Evolutionary conservation across 2,888 invertebrate species (phyloP).

Genomic region (Chesias legatella): DNA sequence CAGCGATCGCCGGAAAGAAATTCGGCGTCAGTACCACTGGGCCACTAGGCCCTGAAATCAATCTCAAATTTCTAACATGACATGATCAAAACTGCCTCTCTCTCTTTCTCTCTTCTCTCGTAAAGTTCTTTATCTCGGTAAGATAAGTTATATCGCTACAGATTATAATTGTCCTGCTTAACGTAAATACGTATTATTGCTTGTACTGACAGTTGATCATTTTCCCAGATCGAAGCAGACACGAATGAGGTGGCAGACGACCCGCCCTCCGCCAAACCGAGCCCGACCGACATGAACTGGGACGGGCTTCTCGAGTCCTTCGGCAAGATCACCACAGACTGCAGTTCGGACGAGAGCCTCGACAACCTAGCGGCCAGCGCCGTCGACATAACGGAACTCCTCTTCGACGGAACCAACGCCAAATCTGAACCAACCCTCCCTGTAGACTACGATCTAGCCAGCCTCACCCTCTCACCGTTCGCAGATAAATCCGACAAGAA

Average conservation of each 20-base stretch:
- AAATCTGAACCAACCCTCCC: slow-evolving; percentile 47
- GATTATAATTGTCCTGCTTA: no score
- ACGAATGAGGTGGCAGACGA: slow-evolving; percentile 37
- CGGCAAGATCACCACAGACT: slow-evolving; percentile 68
- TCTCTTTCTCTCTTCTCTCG: no score
- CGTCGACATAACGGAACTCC: slow-evolving; percentile 66
- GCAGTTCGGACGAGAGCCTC: slow-evolving; percentile 60
- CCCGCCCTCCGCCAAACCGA: slow-evolving; percentile 26
- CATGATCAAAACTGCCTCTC: no score
- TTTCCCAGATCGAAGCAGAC: slow-evolving; percentile 49
- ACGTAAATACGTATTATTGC: no score
- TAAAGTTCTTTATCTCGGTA: no score
- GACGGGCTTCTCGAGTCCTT: slow-evolving; percentile 71
- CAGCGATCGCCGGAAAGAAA: no score
- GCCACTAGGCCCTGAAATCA: no score
- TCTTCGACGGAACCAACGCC: slow-evolving; percentile 56
- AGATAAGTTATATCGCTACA: no score
- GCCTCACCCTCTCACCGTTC: slow-evolving; percentile 52
- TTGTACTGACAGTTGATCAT: no score
- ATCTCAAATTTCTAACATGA: no score
- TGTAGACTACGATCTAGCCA: slow-evolving; percentile 61
- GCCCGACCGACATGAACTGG: slow-evolving; percentile 63
- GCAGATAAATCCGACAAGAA: slow-evolving; percentile 51
- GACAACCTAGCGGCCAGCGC: slow-evolving; percentile 37
- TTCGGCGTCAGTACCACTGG: no score